Evolutionary conservation across 2,113 vertebrate species (phyloP), one percentile per base, ranked within the genome.

Genomic region (Toxotes jaculatrix): DNA sequence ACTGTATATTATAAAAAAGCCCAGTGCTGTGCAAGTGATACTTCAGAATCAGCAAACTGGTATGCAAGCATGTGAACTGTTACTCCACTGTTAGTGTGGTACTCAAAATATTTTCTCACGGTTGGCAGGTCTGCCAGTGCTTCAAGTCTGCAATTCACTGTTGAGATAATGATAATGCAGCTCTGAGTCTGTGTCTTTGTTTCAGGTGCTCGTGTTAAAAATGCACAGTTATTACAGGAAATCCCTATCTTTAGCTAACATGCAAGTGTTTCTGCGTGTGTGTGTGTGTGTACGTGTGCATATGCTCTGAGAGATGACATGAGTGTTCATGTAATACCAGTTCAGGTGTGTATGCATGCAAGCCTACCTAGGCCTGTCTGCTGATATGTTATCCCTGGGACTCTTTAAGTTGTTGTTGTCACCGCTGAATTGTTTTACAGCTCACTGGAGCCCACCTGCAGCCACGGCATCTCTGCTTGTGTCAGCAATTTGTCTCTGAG

Each of bases 381-480:
- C 21, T 66, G 53, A 61, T 65, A 51, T 66, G 70, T 74, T 82
- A 75, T 84, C 61, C 75, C 62, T 57, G 76, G 42, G 76, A 68
- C 60, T 83, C 66, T 73, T 72, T 43, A 53, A 74, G 74, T 69
- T 53, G 64, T 66, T 76, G 74, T 79, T 80, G 73, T 82, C 74
- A 72, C 65, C 61, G 63, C 19, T 77, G 51, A 77, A 78, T 69
- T 76, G 74, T 84, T 89, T 90, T 83, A 78, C 77, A 86, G 88
- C 77, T 91, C 90, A 84, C 34, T 82, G 74, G 75, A 86, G 89
- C 63, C 65, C 82, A 87, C 84, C 87, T 88, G 79, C 68, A 77
- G 76, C 71, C 62, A 53, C n/a, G 0, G 21, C 77, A 21, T 69
- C 73, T 82, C 51, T 61, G 81, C 60, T 74, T 78, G 74, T 49